Conservation (phyloP, 2,113 vertebrate species). For the Orycteropus afer region DNA sequence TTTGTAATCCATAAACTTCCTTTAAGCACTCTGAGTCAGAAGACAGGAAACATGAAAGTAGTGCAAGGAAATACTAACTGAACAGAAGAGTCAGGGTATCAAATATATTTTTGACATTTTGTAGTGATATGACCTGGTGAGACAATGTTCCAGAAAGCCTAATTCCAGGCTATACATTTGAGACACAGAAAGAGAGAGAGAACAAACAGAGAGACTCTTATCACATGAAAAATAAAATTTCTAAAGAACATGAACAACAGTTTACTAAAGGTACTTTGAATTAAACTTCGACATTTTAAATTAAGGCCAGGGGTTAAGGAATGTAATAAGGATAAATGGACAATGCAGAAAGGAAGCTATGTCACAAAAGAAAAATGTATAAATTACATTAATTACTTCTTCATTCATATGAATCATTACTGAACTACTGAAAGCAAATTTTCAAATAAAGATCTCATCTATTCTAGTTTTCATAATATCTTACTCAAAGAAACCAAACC, state of each 20-base stretch:
- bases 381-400: background rate
- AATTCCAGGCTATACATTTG: background rate
- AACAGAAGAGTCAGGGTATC: background rate
- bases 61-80: background rate
- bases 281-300: background rate
- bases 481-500: background rate
- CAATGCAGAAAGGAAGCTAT: background rate
- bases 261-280: background rate
- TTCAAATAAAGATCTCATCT: background rate
- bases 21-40: background rate
- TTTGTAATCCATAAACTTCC: background rate
- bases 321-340: background rate
- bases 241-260: background rate
- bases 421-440: background rate
- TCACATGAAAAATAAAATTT: background rate
- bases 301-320: background rate
- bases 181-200: background rate
- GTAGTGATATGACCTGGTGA: background rate
- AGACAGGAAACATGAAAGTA: background rate
- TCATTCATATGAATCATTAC: background rate
- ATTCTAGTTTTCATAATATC: background rate
- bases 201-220: background rate
- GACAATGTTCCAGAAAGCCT: background rate
- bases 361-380: background rate
- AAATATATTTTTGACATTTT: background rate